A percentile compares a stretch with the other conserved stretches of the same genome.
These are phyloP conservation scores for Platalea minor DNA, from an alignment of 2,797 vertebrate species.

Conservation along the genomic window DNA sequence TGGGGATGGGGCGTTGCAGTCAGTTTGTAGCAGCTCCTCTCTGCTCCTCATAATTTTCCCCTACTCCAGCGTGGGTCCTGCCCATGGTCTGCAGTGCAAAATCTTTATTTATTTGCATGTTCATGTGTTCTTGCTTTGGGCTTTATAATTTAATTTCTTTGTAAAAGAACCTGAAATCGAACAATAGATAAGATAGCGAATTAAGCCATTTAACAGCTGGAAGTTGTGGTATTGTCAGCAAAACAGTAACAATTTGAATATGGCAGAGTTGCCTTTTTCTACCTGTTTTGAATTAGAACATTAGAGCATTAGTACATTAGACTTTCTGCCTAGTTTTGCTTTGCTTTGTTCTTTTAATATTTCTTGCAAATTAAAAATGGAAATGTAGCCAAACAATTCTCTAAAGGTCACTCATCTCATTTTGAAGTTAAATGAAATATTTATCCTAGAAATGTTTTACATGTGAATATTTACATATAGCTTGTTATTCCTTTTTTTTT, in stretches of 20 bases:
- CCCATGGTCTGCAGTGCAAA: not conserved
- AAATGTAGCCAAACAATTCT: not conserved
- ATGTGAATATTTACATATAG: not conserved
- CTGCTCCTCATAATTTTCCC: not conserved
- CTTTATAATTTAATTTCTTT: not conserved
- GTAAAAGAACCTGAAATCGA: not conserved
- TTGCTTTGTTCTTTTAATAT: not conserved
- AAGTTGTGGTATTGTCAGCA: not conserved
- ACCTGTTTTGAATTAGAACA: not conserved
- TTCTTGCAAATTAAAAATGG: not conserved
- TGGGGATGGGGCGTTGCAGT: not conserved
- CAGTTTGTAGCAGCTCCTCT: not conserved
- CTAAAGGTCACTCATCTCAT: not conserved
- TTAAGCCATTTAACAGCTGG: not conserved
- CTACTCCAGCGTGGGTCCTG: not conserved
- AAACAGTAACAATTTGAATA: not conserved
- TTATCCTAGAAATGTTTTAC: not conserved
- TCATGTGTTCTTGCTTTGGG: not conserved
- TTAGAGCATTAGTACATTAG: not conserved
- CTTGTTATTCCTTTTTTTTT: not conserved
- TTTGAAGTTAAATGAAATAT: not conserved
- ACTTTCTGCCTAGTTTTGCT: not conserved
- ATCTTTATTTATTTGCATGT: not conserved
- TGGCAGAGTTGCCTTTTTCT: not conserved
- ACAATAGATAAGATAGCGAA: not conserved